Evolutionary conservation across 92 coral and sea anemone species (phyloP).

Genomic region (Phenganax stokvisi): DNA sequence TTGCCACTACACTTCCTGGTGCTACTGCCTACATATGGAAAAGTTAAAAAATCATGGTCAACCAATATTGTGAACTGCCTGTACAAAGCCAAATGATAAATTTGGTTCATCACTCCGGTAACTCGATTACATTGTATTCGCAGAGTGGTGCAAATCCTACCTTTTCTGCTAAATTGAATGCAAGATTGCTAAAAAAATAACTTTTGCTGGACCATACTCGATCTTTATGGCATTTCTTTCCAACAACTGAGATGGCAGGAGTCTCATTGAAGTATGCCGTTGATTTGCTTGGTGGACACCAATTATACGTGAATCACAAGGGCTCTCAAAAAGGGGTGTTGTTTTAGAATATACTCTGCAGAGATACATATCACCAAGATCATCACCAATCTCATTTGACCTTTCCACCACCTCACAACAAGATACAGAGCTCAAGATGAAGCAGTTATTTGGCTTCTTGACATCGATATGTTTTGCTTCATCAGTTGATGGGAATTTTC

Average conservation of each 20-base stretch:
- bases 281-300: constrained; percentile 13
- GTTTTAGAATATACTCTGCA: constrained; percentile 7
- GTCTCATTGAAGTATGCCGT: background rate
- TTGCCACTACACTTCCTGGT: too few relatives aligned
- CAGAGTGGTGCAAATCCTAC: background rate
- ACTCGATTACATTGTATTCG: background rate
- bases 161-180: background rate
- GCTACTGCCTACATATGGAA: too few relatives aligned
- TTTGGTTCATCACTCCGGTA: too few relatives aligned
- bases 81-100: too few relatives aligned
- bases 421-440: background rate
- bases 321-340: constrained; percentile 12
- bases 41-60: too few relatives aligned
- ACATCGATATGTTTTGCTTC: constrained; percentile 3
- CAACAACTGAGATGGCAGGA: constrained; percentile 1
- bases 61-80: too few relatives aligned
- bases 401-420: constrained; percentile 7
- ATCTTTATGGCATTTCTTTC: background rate
- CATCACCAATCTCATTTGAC: constrained; percentile 5
- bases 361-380: background rate
- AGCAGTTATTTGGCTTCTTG: background rate
- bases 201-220: background rate
- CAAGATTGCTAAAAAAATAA: background rate
- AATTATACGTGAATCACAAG: background rate
- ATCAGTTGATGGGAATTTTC: constrained; percentile 4